Percentiles rank a stretch among this genome's conserved stretches.
Conservation (phyloP, 2,888 invertebrate species). For the Aphodius sticticus region DNA sequence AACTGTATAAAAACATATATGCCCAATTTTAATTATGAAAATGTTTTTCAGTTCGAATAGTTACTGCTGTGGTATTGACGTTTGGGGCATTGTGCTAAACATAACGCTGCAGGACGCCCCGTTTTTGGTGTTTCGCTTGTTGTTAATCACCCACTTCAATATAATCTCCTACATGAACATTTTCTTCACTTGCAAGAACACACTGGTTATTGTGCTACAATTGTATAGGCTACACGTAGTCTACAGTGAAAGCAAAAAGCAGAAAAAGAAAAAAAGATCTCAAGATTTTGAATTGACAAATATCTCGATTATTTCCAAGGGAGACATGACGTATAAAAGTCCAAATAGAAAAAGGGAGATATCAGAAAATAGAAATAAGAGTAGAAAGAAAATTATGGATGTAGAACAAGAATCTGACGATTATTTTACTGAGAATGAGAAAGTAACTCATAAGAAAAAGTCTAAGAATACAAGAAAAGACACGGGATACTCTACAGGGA, state of each 20-base stretch:
- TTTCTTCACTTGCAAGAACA: conserved; percentile 94
- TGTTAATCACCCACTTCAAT: conserved; percentile 86
- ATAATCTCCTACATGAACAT: conserved; percentile 96
- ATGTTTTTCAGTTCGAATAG: conserved; percentile 63
- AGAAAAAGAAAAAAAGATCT: conserved; percentile 55
- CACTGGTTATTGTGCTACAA: conserved; percentile 86
- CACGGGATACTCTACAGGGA: conserved; percentile 75
- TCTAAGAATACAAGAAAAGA: conserved; percentile 63
- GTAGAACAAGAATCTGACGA: conserved; percentile 52
- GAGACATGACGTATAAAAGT: conserved; percentile 48
- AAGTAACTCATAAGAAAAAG: conserved; percentile 29
- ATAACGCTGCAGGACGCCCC: conserved; percentile 89
- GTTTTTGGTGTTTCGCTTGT: conserved; percentile 83
- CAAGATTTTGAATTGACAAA: conserved; percentile 58
- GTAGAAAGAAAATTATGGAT: conserved; percentile 56
- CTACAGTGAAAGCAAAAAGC: conserved; percentile 71
- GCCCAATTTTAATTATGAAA: neutral
- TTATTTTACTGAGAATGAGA: conserved; percentile 44
- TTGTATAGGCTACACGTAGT: conserved; percentile 85
- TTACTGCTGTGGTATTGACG: conserved; percentile 87
- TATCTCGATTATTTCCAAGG: conserved; percentile 65
- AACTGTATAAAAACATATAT: neutral
- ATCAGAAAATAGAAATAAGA: conserved; percentile 53
- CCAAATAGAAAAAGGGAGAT: conserved; percentile 39
- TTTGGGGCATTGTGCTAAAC: conserved; percentile 88